Percentiles rank a stretch among this genome's conserved stretches.
Conservation (phyloP, 2,113 vertebrate genomes). For the Phylloscopus whistleri region DNA sequence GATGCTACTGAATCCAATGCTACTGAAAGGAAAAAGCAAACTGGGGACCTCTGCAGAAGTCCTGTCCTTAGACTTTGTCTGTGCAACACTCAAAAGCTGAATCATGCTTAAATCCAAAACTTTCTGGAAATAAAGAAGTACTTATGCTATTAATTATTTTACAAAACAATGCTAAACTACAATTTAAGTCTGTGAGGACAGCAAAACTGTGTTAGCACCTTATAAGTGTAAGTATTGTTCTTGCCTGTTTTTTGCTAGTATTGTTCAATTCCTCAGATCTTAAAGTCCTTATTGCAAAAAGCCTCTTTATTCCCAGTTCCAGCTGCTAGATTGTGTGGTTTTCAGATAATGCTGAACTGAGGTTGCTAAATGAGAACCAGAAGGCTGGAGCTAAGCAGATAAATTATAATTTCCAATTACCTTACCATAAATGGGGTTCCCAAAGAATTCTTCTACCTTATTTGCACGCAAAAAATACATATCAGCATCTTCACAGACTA, state of each 20-base stretch:
- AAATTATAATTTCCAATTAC: slow-evolving; percentile 10
- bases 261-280: background rate
- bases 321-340: background rate
- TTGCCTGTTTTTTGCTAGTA: background rate
- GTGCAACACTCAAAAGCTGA: background rate
- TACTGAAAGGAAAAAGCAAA: background rate
- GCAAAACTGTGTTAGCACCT: background rate
- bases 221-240: background rate
- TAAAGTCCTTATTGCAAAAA: slow-evolving; percentile 33
- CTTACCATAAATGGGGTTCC: background rate
- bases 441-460: background rate
- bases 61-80: background rate
- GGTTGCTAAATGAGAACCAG: slow-evolving; percentile 41
- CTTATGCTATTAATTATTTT: background rate
- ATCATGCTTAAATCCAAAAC: background rate
- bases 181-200: background rate
- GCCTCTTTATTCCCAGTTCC: slow-evolving; percentile 23
- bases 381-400: slow-evolving; percentile 18
- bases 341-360: slow-evolving; percentile 32
- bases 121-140: background rate
- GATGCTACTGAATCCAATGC: background rate
- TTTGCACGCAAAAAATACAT: background rate
- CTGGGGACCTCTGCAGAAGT: background rate
- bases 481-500: background rate
- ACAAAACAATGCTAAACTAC: background rate